Evolutionary conservation across 2,113 vertebrate species (phyloP), one percentile per base, ranked within the genome.

Genomic region (Oncorhynchus clarkii): DNA sequence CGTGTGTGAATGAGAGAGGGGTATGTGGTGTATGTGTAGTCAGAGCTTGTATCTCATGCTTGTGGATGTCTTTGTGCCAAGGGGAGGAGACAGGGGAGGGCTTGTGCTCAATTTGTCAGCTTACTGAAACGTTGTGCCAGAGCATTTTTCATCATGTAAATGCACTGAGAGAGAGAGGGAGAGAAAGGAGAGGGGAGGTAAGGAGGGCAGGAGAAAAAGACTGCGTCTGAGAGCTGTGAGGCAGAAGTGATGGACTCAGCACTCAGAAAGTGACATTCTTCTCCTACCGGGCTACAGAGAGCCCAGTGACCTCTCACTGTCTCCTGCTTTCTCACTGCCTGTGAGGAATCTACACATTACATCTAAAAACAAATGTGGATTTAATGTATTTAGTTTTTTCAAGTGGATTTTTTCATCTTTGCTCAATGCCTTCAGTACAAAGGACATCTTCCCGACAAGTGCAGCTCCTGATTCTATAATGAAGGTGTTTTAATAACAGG

Each of bases 31-130:
- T 11, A 9, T 45, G 39, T 45, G 81, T 75, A 54, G 39, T 45
- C 39, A 45, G 80, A 79, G 80, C 77, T 78, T 84, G 88, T 87
- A 85, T 80, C 85, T 83, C 81, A 87, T 92, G 92, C 92, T 90
- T 92, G 91, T 88, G 89, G 86, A 92, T 93, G 89, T 87, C 92
- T 86, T 92, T 93, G 92, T 91, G 89, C 88, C 85, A 87, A 87
- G 88, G 88, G 95, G 95, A 91, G 93, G 95, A 87, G 92, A 92
- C 87, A 84, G 85, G 54, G 90, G 80, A 87, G 82, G 86, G 79
- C 86, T 90, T 90, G 92, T 89, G 85, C 90, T 91, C 89, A 90
- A 88, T 90, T 77, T 81, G 85, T 88, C 92, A 89, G 89, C 89
- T 84, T 75, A 79, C 78, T 74, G 88, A 92, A 86, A 88, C 84